A percentile compares a stretch with the other conserved stretches of the same genome.
Evolutionary conservation across 2,888 invertebrate species (phyloP).

Genomic region (Ochropacha duplaris): DNA sequence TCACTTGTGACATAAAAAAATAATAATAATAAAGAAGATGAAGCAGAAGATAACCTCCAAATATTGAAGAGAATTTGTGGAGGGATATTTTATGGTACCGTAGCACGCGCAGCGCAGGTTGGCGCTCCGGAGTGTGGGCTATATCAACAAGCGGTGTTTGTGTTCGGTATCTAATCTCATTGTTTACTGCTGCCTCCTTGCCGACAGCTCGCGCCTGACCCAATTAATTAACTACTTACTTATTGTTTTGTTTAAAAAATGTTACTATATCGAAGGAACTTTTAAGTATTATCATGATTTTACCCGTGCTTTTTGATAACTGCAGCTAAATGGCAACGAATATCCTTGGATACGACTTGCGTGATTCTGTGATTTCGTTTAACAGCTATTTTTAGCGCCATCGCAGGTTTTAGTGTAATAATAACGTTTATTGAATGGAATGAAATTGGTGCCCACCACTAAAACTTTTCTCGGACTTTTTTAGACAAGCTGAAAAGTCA

Average conservation of each 20-base stretch:
- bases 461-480: too few relatives aligned
- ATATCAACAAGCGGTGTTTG: conserved; percentile 51
- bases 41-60: neutral
- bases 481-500: too few relatives aligned
- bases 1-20: too few relatives aligned
- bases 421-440: too few relatives aligned
- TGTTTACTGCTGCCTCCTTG: conserved; percentile 72
- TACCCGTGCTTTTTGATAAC: too few relatives aligned
- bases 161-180: conserved; percentile 64
- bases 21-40: neutral
- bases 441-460: too few relatives aligned
- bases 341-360: too few relatives aligned
- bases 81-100: neutral
- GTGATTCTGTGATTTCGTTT: too few relatives aligned
- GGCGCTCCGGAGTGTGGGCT: conserved; percentile 33
- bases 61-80: neutral
- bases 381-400: too few relatives aligned
- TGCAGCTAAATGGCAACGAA: too few relatives aligned
- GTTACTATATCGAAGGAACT: neutral
- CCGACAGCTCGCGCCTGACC: conserved; percentile 49
- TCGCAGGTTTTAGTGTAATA: too few relatives aligned
- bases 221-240: conserved; percentile 47
- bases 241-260: conserved; percentile 36
- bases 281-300: too few relatives aligned
- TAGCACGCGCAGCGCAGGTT: conserved; percentile 23